phyloP scores from a whole-genome alignment of 2,888 invertebrate species.

The Baronia brevicornis region DNA sequence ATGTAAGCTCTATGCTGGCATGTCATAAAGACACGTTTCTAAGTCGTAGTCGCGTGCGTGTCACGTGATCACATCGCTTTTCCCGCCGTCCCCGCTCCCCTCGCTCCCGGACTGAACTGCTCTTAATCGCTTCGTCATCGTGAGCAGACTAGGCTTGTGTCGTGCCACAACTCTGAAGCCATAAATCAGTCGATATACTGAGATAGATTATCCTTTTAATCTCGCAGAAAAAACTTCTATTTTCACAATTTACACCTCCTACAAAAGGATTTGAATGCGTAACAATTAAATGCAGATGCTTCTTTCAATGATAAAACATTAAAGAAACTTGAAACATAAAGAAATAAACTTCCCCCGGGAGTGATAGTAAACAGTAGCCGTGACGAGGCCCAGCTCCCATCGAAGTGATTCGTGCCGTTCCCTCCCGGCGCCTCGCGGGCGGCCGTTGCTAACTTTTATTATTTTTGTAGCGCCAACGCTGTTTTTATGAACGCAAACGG shows the following conservation, averaged over 20 bases:
- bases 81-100: conserved; percentile 19
- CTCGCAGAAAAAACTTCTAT: conserved; percentile 39
- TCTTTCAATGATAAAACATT: conserved; percentile 38
- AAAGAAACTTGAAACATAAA: conserved; percentile 42
- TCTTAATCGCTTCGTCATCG: conserved; percentile 64
- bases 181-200: conserved; percentile 65
- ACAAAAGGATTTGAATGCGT: background rate
- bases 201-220: conserved; percentile 53
- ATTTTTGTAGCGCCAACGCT: conserved; percentile 54
- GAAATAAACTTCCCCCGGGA: conserved; percentile 37
- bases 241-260: conserved; percentile 9
- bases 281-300: conserved; percentile 22
- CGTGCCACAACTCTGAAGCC: conserved; percentile 51
- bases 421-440: conserved; percentile 48
- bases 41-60: conserved; percentile 37
- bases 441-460: conserved; percentile 60
- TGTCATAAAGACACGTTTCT: conserved; percentile 31
- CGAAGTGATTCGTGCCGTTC: conserved; percentile 26
- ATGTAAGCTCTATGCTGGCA: conserved; percentile 35
- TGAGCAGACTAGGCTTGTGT: conserved; percentile 53
- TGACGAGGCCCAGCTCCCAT: conserved; percentile 33
- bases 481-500: conserved; percentile 54
- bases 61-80: conserved; percentile 38
- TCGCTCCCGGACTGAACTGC: conserved; percentile 26
- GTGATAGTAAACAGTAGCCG: conserved; percentile 52